phyloP scores from a whole-genome alignment of 1,140 invertebrate genomes.

The Venustaconcha ellipsiformis region DNA sequence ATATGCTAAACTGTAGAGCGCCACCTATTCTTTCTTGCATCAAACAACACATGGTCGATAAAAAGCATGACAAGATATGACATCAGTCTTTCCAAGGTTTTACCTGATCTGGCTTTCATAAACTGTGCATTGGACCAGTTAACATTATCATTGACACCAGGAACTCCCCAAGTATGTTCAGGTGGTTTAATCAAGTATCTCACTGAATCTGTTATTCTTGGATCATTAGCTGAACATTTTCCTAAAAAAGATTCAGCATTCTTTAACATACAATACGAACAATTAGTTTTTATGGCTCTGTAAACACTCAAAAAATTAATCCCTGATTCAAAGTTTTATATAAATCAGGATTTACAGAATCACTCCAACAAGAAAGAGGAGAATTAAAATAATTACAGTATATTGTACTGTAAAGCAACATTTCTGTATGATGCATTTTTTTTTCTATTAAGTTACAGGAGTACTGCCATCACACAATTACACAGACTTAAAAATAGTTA shows the following conservation, averaged over 20 bases:
- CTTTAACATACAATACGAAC: neutral
- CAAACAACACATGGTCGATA: no score
- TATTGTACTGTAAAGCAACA: neutral
- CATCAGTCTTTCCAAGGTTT: neutral
- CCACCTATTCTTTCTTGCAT: no score
- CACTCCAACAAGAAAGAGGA: neutral
- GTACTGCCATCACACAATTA: no score
- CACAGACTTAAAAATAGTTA: no score
- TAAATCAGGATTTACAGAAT: neutral
- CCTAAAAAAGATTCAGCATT: slow-evolving; percentile 15
- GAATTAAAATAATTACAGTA: neutral
- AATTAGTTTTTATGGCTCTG: neutral
- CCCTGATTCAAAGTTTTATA: neutral
- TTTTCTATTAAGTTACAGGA: no score
- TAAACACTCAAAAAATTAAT: neutral
- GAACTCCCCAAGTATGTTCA: slow-evolving; percentile 63
- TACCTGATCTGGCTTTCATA: slow-evolving; percentile 39
- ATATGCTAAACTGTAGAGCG: no score
- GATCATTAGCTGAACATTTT: slow-evolving; percentile 23
- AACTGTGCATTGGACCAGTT: slow-evolving; percentile 58
- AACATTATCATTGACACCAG: slow-evolving; percentile 41
- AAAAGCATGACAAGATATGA: no score
- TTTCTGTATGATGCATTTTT: no score
- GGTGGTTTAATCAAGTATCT: slow-evolving; percentile 53
- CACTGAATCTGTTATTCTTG: slow-evolving; percentile 31